Base-by-base conservation (phyloP, 2,797 vertebrate species). In the Micromesistius poutassou region DNA sequence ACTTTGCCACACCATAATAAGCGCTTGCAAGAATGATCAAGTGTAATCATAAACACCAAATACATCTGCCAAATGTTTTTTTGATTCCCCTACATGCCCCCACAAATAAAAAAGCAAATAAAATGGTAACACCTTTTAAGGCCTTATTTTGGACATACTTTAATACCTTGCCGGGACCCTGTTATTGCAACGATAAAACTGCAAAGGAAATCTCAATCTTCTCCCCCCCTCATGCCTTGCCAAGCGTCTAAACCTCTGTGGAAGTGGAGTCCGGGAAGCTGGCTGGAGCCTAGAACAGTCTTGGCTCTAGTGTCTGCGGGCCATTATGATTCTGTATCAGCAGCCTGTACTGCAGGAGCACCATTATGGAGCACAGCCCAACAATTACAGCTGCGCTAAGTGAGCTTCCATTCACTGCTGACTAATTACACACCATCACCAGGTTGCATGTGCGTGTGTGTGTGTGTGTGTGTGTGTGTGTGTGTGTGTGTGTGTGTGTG, bases 361-460 rank as follows among this genome's bases (percentile, higher is more conserved):
- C 4, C 14, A 31, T 30, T 31, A 5, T 31, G 68, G 30, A 71
- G 68, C 68, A 6, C 28, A 71, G 68, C 68, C 68, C 68, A 13
- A 19, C 28, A 71, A 71, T 71, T 71, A 71, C 1, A 8, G 68
- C 68, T 31, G 13, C 14, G 4, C 68, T 71, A 71, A 71, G 68
- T 31, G 68, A 22, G 68, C 68, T 22, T 71, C 68, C 68, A 71
- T 71, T 31, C 68, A 71, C 28, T 71, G 28, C 28, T 71, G 68
- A 30, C 68, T 31, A 13, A 71, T 30, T 71, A 30, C 30, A 30
- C 28, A 30, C 13, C 40, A 8, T 8, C n/a, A 30, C 28, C 25
- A 31, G 28, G 30, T 13, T 30, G 68, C 9, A 0, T 30, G 68
- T 16, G 68, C 30, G 68, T 71, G 68, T 30, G 28, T 71, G 68